phyloP scores from a whole-genome alignment of 2,888 invertebrate genomes.

The Lepidochrysops patricia region DNA sequence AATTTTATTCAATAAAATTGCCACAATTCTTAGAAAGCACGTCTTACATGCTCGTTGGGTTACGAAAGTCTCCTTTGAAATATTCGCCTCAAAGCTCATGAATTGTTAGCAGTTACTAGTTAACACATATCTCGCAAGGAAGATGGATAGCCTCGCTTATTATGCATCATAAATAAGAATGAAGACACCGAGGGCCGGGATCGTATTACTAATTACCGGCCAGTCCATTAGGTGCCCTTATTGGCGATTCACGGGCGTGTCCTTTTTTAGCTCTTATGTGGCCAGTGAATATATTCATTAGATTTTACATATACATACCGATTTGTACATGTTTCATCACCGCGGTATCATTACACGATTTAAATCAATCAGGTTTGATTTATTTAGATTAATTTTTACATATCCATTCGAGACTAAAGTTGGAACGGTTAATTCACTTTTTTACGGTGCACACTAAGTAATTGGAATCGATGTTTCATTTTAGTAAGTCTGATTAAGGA shows the following conservation, averaged over 20 bases:
- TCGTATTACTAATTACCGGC: background rate
- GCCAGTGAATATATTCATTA: constrained; percentile 8
- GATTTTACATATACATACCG: background rate
- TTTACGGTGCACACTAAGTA: background rate
- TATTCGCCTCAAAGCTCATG: background rate
- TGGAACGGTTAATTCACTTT: background rate
- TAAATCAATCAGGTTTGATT: background rate
- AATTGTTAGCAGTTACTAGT: background rate
- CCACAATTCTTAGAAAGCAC: too few species aligned
- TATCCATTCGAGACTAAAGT: background rate
- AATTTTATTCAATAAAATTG: too few species aligned
- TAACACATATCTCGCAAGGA: background rate
- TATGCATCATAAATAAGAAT: background rate
- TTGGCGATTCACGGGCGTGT: constrained; percentile 4
- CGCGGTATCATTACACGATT: background rate
- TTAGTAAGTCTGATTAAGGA: background rate
- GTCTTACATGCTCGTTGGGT: too few species aligned
- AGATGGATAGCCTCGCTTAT: background rate
- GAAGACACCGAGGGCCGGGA: background rate
- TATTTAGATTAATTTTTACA: constrained; percentile 2
- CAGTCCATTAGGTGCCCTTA: constrained; percentile 3
- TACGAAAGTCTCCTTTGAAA: background rate
- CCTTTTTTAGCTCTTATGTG: constrained; percentile 4
- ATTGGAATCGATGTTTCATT: background rate
- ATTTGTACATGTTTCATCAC: constrained; percentile 6